phyloP scores from a whole-genome alignment of 2,113 vertebrate species.

The Brachyhypopomus occidentalis region DNA sequence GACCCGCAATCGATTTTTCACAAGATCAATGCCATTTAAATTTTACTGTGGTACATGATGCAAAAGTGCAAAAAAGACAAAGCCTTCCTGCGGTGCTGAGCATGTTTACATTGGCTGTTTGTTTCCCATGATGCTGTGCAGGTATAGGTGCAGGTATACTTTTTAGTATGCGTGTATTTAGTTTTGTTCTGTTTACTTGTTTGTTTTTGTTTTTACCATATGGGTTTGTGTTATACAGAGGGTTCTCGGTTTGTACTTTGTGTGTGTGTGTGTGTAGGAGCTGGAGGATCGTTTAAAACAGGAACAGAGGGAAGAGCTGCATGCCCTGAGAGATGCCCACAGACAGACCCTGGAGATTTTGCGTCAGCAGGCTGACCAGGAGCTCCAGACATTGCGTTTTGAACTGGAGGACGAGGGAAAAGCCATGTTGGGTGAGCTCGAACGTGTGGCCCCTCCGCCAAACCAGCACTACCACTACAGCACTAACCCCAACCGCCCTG shows the following conservation, averaged over 20 bases:
- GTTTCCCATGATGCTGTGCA: background rate
- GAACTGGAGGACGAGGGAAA: slow-evolving; percentile 96
- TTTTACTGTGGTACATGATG: slow-evolving; percentile 6
- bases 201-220: too few species aligned
- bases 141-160: too few species aligned
- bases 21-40: background rate
- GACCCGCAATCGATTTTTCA: background rate
- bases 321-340: slow-evolving; percentile 89
- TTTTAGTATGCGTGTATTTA: too few species aligned
- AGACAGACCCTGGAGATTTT: slow-evolving; percentile 91
- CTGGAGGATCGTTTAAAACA: slow-evolving; percentile 91
- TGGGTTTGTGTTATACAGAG: background rate
- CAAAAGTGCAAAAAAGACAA: background rate
- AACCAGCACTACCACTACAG: too few species aligned
- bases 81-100: background rate
- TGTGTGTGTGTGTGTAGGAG: slow-evolving; percentile 71
- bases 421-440: slow-evolving; percentile 86
- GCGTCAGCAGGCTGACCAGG: slow-evolving; percentile 90
- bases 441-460: too few species aligned
- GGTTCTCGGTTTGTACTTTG: background rate
- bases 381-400: slow-evolving; percentile 92
- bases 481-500: too few species aligned
- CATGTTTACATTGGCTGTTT: background rate
- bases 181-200: too few species aligned
- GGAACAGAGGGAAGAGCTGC: slow-evolving; percentile 90